Base-by-base conservation (phyloP, 1,140 invertebrate genomes). In the Bombus consobrinus region DNA sequence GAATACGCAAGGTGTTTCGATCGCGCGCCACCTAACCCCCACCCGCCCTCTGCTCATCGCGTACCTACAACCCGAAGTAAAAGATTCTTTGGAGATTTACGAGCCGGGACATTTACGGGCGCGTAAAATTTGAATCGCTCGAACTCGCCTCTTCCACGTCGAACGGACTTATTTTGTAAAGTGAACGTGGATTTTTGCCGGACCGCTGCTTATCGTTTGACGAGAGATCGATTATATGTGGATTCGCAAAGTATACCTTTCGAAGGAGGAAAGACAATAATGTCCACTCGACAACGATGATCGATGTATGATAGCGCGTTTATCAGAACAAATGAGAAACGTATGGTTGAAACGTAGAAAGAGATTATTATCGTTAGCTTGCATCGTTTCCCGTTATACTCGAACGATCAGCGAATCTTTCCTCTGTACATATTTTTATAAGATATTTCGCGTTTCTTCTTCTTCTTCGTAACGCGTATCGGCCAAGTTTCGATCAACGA, bases 1-100 rank as follows among this genome's bases (percentile, higher is more conserved):
- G 47, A 25, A 41, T 43, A 78, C 47, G 77, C 77, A 39, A 85
- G 37, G 69, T 57, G 66, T 81, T 76, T 86, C 83, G 76, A 89
- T 89, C 71, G 37, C n/a, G n/a, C 37, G 25, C 13, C 22, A 8
- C 13, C 13, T 47, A 5, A 43, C 41, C 12, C 1, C 15, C 18
- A 0, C 1, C 18, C 6, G 1, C 6, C 47, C 37, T 34, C 0
- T 39, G 32, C 10, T 2, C n/a, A 22, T 71, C 34, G n/a, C 13
- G 22, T 13, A 34, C 22, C n/a, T n/a, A 18, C 69, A 32, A 6
- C 12, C 80, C 39, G 53, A 82, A 47, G 71, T 43, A 62, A 74
- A 82, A 64, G 80, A 62, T 74, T 28, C 53, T 13, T n/a, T 12
- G 28, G 6, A n/a, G 39, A 81, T 81, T 81, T 81, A 81, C 79